phyloP scores from a whole-genome alignment of 1,140 invertebrate genomes.

The Ceratosolen fusciceps region DNA sequence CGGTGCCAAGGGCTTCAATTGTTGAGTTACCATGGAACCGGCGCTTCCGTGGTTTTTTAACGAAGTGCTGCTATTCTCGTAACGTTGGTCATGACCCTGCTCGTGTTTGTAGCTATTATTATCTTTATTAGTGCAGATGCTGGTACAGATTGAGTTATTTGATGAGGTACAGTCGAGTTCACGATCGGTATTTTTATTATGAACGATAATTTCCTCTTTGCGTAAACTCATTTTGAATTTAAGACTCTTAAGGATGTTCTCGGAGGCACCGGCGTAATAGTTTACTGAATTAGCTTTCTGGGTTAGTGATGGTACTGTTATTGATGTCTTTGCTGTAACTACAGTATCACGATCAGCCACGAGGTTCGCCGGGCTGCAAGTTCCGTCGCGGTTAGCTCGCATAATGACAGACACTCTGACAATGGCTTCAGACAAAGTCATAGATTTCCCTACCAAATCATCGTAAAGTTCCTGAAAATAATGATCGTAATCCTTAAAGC shows the following conservation, averaged over 20 bases:
- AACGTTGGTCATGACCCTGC: background rate
- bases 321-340: background rate
- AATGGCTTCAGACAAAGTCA: conserved; percentile 67
- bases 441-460: conserved; percentile 62
- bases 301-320: conserved; percentile 34
- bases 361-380: conserved; percentile 74
- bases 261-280: conserved; percentile 52
- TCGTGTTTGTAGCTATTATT: background rate
- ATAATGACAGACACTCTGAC: conserved; percentile 80
- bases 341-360: background rate
- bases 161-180: conserved; percentile 49
- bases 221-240: conserved; percentile 85
- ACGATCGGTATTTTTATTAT: conserved; percentile 72
- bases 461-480: conserved; percentile 66
- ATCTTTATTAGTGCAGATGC: background rate
- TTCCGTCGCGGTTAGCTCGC: conserved; percentile 83
- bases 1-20: conserved; percentile 63
- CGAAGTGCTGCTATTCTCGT: too few relatives aligned
- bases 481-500: too few relatives aligned
- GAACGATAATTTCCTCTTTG: conserved; percentile 76
- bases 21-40: background rate
- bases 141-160: background rate
- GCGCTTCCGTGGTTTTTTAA: too few relatives aligned
- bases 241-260: conserved; percentile 80
- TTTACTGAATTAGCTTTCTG: conserved; percentile 42